Evolutionary conservation across 2,888 invertebrate genomes (phyloP), one percentile per base, ranked within the genome.

Genomic region (Lochmaea crataegi): DNA sequence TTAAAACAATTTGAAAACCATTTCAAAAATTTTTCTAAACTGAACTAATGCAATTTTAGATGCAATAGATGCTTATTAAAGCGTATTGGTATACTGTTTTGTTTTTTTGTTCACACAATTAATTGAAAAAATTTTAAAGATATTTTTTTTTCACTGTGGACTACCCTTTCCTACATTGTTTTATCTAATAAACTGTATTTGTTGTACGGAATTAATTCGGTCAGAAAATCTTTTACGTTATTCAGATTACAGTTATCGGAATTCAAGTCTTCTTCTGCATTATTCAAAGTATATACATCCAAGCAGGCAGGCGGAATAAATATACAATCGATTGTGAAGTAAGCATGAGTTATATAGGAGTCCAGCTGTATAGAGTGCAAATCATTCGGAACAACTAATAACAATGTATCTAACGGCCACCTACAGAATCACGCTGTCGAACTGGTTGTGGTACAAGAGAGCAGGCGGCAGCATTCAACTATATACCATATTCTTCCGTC

Each of bases 361-460:
- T 72, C 71, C 71, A 68, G 74, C 74, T 74, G 75, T 74, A 80
- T 78, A 77, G 78, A 80, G 81, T 80, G 81, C 82, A 81, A 81
- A 82, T 80, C 81, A 82, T 80, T 82, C 78, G 76, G 77, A 81
- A 80, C 82, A 79, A 78, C 80, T 81, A 82, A 82, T 82, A 82
- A 80, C 80, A 81, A 81, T 80, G 81, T 82, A 79, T 80, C 80
- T 79, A 79, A 77, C 79, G 84, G 82, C 83, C 84, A 84, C 84
- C 84, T 83, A 84, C 84, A 82, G 81, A 81, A 81, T 83, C 83
- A 83, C 83, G 83, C 83, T 82, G 80, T 80, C 72, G 79, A 82
- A 81, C 82, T 81, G 80, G 82, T 82, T 80, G 81, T 80, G 80
- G 81, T 77, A 80, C 72, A 76, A 77, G 77, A 79, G 76, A 80